Conservation (phyloP, 2,888 invertebrate genomes). For the Drosophila robusta region DNA sequence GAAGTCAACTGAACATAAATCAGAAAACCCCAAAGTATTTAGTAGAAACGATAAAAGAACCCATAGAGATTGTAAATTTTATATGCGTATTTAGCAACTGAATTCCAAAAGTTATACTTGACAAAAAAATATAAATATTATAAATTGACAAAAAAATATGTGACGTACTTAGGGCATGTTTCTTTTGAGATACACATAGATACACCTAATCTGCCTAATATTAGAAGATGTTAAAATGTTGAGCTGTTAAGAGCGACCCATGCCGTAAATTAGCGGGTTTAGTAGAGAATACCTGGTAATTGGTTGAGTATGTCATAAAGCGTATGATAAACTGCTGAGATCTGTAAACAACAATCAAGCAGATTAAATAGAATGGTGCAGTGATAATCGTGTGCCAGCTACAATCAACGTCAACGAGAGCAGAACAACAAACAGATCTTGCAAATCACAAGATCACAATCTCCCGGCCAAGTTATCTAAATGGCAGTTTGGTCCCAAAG, state of each 20-base stretch:
- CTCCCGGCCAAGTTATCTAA: constrained; percentile 57
- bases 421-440: constrained; percentile 46
- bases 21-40: background rate
- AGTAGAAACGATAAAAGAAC: constrained; percentile 1
- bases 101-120: background rate
- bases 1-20: constrained; percentile 14
- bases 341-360: constrained; percentile 44
- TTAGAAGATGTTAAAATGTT: constrained; percentile 29
- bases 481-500: constrained; percentile 34
- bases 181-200: constrained; percentile 7
- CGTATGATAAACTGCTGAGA: constrained; percentile 53
- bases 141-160: no score
- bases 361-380: constrained; percentile 65
- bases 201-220: constrained; percentile 6
- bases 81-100: background rate
- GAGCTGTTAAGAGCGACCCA: constrained; percentile 13
- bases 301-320: constrained; percentile 43
- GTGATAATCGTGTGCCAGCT: constrained; percentile 57
- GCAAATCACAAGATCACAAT: constrained; percentile 56
- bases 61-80: background rate
- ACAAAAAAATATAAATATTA: background rate
- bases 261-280: constrained; percentile 38
- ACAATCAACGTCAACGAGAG: constrained; percentile 47
- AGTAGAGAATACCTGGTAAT: constrained; percentile 15
- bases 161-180: background rate